phyloP scores from a whole-genome alignment of 2,888 invertebrate genomes.

The Caenorhabditis imperialis region DNA sequence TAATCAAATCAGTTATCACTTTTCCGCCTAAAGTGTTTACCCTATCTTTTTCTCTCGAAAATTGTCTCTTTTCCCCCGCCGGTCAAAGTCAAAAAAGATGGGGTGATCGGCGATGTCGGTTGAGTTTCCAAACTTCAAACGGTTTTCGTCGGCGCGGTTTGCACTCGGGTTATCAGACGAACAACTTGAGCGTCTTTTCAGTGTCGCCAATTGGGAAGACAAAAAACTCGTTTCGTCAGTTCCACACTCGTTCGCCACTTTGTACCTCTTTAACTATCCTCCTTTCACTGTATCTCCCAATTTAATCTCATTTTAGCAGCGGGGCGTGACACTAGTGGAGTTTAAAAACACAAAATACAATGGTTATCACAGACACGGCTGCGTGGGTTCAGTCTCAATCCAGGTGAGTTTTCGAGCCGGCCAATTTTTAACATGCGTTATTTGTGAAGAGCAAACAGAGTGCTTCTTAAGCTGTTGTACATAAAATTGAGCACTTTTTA shows the following conservation, averaged over 20 bases:
- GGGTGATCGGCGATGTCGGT: constrained; percentile 46
- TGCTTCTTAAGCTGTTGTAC: constrained; percentile 11
- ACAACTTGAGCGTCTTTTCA: constrained; percentile 5
- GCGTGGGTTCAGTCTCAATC: constrained; percentile 59
- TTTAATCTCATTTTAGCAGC: constrained; percentile 45
- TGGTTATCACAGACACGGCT: constrained; percentile 63
- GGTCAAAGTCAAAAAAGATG: constrained; percentile 50
- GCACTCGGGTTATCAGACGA: too few relatives aligned
- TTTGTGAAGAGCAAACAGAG: too few relatives aligned
- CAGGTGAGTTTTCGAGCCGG: constrained; percentile 54
- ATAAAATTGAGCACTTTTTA: too few relatives aligned
- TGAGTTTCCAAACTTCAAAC: constrained; percentile 22
- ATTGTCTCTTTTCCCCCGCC: constrained; percentile 1
- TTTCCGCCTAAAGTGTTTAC: constrained; percentile 21
- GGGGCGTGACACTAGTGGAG: too few relatives aligned
- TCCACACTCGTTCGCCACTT: constrained; percentile 8
- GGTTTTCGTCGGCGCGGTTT: not conserved
- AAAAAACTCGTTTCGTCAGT: too few relatives aligned
- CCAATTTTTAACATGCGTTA: too few relatives aligned
- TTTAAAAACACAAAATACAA: constrained; percentile 34
- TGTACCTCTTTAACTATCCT: constrained; percentile 7
- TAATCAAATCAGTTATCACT: constrained; percentile 47
- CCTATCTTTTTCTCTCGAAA: constrained; percentile 20
- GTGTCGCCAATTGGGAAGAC: too few relatives aligned
- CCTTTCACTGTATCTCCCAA: constrained; percentile 17